A percentile compares a stretch with the other conserved stretches of the same genome.
These are phyloP conservation scores for Argyrosomus japonicus DNA, from an alignment of 2,113 vertebrate species.

Conservation along the genomic window DNA sequence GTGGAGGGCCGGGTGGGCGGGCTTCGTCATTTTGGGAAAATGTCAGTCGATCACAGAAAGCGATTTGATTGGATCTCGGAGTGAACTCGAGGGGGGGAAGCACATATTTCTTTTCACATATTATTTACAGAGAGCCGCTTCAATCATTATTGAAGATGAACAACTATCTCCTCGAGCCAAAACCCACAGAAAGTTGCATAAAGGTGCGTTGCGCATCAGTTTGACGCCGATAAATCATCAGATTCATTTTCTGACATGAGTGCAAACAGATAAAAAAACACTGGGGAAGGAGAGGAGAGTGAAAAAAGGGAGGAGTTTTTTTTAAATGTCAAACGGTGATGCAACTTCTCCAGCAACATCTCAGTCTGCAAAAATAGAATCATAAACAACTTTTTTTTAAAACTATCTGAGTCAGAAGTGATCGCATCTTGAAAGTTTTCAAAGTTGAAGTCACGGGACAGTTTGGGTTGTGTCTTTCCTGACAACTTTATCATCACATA, in stretches of 20 bases:
- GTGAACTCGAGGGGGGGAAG: conserved; percentile 32
- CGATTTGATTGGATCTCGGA: conserved; percentile 40
- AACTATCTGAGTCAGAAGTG: background rate
- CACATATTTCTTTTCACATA: background rate
- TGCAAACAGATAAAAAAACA: conserved; percentile 10
- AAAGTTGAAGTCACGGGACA: background rate
- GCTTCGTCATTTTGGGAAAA: conserved; percentile 52
- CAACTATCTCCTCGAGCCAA: background rate
- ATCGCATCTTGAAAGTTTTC: no score
- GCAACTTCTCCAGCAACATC: background rate
- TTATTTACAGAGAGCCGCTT: conserved; percentile 15
- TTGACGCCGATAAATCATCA: conserved; percentile 23
- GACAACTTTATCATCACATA: no score
- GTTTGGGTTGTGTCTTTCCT: no score
- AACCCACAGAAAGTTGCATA: conserved; percentile 7
- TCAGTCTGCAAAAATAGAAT: background rate
- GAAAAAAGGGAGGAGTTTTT: no score
- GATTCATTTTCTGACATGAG: conserved; percentile 20
- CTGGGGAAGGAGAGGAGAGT: background rate
- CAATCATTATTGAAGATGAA: background rate
- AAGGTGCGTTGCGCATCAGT: background rate
- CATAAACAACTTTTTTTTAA: background rate
- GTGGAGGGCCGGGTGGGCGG: conserved; percentile 56
- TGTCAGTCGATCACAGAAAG: conserved; percentile 58
- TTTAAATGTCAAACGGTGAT: background rate